phyloP scores from a whole-genome alignment of 2,888 invertebrate species.

The Meghimatium bilineatum region DNA sequence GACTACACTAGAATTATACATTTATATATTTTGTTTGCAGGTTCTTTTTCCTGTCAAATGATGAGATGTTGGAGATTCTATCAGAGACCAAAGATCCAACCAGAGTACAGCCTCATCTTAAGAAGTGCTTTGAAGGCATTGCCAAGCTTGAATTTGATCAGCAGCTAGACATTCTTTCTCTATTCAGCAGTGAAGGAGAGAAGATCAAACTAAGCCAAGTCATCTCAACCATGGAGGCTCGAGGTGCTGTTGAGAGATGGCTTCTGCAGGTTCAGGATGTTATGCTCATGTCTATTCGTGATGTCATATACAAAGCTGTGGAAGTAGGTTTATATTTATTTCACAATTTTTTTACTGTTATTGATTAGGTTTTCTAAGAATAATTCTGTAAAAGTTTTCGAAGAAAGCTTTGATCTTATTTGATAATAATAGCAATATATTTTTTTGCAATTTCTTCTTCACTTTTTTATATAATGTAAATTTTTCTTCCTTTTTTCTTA shows the following conservation, averaged over 20 bases:
- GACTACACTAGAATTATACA: background rate
- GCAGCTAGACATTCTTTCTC: slow-evolving; percentile 90
- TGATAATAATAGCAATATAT: too few relatives aligned
- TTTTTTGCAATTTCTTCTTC: too few relatives aligned
- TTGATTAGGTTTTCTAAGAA: background rate
- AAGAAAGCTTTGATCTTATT: background rate
- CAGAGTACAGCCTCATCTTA: slow-evolving; percentile 77
- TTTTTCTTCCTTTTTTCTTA: too few relatives aligned
- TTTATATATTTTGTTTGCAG: slow-evolving; percentile 54
- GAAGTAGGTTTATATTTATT: slow-evolving; percentile 64
- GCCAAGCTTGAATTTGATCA: slow-evolving; percentile 90
- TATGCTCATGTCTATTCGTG: slow-evolving; percentile 86
- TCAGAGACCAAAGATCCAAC: slow-evolving; percentile 78
- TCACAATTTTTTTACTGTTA: background rate
- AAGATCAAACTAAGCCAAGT: slow-evolving; percentile 79
- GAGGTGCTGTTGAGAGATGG: slow-evolving; percentile 92
- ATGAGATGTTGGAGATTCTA: slow-evolving; percentile 78
- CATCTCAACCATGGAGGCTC: slow-evolving; percentile 87
- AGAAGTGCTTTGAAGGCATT: slow-evolving; percentile 83
- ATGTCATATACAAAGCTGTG: slow-evolving; percentile 81
- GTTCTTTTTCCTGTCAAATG: slow-evolving; percentile 78
- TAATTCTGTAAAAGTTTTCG: background rate
- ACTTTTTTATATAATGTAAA: too few relatives aligned
- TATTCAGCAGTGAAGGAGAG: slow-evolving; percentile 90
- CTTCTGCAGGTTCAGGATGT: slow-evolving; percentile 87